Evolutionary conservation across 1,140 invertebrate species (phyloP).

Genomic region (Reticulitermes speratus): DNA sequence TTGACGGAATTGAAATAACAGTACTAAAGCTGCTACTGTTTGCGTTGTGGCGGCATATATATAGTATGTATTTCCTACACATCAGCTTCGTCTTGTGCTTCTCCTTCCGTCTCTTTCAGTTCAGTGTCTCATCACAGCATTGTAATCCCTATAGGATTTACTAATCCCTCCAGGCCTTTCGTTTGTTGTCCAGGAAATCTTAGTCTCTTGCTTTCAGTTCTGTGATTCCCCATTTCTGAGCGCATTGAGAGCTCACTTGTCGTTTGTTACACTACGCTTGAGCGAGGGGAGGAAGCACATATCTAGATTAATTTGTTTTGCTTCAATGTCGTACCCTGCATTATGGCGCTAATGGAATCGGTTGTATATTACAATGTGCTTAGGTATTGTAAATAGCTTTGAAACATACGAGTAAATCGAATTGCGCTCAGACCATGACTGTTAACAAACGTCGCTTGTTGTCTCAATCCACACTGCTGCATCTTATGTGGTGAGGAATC

Average conservation of each 20-base stretch:
- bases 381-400: not conserved
- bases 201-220: not conserved
- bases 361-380: not conserved
- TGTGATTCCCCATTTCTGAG: not conserved
- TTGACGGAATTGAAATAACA: not conserved
- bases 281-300: not conserved
- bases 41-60: not conserved
- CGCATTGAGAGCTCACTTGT: not conserved
- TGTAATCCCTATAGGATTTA: not conserved
- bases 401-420: too few species aligned
- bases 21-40: not conserved
- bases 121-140: not conserved
- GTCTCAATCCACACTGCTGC: too few species aligned
- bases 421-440: too few species aligned
- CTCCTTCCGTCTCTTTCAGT: not conserved
- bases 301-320: not conserved
- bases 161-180: not conserved
- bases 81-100: not conserved
- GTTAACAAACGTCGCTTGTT: too few species aligned
- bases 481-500: too few species aligned
- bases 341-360: not conserved
- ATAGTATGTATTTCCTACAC: not conserved
- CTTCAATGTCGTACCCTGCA: not conserved
- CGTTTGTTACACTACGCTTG: not conserved
- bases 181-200: constrained; percentile 8